Conservation (phyloP, 2,888 invertebrate species). For the Scaptomyza polygonia region DNA sequence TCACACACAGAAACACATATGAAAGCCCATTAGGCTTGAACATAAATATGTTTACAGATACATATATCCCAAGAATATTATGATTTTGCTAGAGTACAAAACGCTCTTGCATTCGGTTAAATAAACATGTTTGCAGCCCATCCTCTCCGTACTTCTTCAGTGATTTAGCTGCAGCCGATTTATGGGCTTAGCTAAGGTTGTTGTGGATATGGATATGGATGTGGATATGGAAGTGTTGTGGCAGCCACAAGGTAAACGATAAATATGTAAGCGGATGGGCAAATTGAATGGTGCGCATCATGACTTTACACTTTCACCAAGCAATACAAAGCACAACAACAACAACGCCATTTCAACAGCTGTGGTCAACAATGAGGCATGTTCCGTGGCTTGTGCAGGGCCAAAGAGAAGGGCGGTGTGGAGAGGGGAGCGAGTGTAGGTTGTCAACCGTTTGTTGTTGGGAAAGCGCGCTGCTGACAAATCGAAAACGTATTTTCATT, state of each 20-base stretch:
- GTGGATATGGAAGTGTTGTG: slow-evolving; percentile 8
- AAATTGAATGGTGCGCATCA: slow-evolving; percentile 59
- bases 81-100: slow-evolving; percentile 12
- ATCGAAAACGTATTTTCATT: slow-evolving; percentile 49
- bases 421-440: slow-evolving; percentile 40
- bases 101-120: slow-evolving; percentile 46
- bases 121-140: slow-evolving; percentile 67
- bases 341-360: slow-evolving; percentile 26
- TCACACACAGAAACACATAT: background rate
- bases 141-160: slow-evolving; percentile 11
- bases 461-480: slow-evolving; percentile 59
- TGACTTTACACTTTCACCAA: slow-evolving; percentile 76
- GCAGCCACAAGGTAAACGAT: slow-evolving; percentile 67
- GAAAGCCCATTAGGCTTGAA: slow-evolving; percentile 17
- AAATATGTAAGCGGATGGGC: slow-evolving; percentile 57
- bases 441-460: slow-evolving; percentile 56
- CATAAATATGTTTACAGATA: slow-evolving; percentile 10
- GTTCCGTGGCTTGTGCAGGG: slow-evolving; percentile 41
- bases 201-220: too few species aligned
- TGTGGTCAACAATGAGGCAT: slow-evolving; percentile 68
- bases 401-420: slow-evolving; percentile 4
- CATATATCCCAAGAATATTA: slow-evolving; percentile 23
- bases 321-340: slow-evolving; percentile 29
- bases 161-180: slow-evolving; percentile 45
- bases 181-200: slow-evolving; percentile 32